A percentile compares a stretch with the other conserved stretches of the same genome.
phyloP scores from a whole-genome alignment of 2,113 vertebrate genomes.

The Ochotona princeps region DNA sequence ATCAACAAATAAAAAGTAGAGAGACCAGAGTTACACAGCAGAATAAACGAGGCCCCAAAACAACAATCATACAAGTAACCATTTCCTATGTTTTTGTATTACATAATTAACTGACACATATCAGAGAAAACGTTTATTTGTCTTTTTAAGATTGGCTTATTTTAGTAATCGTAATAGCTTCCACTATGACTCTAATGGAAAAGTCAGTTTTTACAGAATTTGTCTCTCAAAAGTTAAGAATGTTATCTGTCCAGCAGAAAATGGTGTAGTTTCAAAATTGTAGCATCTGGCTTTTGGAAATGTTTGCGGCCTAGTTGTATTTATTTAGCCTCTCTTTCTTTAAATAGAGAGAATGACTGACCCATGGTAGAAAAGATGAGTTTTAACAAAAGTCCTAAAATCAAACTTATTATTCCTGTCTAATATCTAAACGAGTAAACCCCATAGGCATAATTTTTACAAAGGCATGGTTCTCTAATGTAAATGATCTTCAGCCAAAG shows the following conservation, averaged over 20 bases:
- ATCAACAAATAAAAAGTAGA: too few relatives aligned
- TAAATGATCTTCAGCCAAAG: not conserved
- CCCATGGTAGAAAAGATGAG: not conserved
- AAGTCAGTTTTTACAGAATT: slow-evolving; percentile 27
- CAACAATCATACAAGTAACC: too few relatives aligned
- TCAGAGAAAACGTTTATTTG: too few relatives aligned
- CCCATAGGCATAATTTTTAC: not conserved
- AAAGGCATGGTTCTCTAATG: slow-evolving; percentile 22
- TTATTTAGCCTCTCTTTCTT: not conserved
- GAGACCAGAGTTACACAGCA: too few relatives aligned
- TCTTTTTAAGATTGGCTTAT: too few relatives aligned
- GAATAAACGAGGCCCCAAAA: too few relatives aligned
- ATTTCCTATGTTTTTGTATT: too few relatives aligned
- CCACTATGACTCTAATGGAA: too few relatives aligned
- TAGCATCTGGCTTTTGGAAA: not conserved
- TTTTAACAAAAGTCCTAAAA: slow-evolving; percentile 3
- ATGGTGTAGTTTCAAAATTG: slow-evolving; percentile 11
- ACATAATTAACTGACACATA: too few relatives aligned
- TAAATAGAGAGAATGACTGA: not conserved
- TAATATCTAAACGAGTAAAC: not conserved
- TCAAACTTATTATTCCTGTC: not conserved
- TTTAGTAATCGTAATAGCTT: too few relatives aligned
- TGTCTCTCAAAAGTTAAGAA: not conserved
- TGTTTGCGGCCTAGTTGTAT: not conserved
- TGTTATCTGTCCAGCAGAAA: not conserved